Percentiles rank a stretch among this genome's conserved stretches.
These are phyloP conservation scores for Scaptomyza montana DNA, from an alignment of 1,140 invertebrate genomes.

Conservation along the genomic window DNA sequence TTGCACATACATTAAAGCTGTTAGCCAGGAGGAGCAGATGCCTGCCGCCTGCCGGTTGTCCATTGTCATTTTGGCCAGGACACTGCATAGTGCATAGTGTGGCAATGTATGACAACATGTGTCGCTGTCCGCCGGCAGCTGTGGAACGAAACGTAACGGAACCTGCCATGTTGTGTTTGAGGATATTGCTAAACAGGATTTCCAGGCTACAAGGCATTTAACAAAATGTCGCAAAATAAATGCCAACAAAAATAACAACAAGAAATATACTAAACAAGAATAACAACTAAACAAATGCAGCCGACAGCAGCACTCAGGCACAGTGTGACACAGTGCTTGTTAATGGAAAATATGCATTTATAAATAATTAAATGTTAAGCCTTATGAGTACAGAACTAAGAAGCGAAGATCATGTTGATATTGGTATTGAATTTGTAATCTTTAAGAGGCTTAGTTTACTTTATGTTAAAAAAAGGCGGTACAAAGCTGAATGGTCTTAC, in stretches of 20 bases:
- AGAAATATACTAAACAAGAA: neutral
- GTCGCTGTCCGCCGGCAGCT: slow-evolving; percentile 2
- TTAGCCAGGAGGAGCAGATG: neutral
- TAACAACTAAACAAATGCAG: slow-evolving; percentile 50
- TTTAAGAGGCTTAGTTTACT: no score
- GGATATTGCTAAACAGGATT: slow-evolving; percentile 77
- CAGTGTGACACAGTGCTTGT: slow-evolving; percentile 46
- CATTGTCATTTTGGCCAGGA: slow-evolving; percentile 16
- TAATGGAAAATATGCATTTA: neutral
- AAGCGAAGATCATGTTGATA: no score
- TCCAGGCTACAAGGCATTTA: slow-evolving; percentile 71
- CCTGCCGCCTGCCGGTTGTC: neutral
- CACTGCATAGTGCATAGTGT: slow-evolving; percentile 11
- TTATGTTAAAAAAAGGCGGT: no score
- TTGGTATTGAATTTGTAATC: no score
- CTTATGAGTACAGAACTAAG: no score
- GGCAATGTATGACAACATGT: slow-evolving; percentile 15
- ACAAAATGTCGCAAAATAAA: slow-evolving; percentile 63
- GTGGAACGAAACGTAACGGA: slow-evolving; percentile 22
- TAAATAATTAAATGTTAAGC: neutral
- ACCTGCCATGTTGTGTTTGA: slow-evolving; percentile 45
- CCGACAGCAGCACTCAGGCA: slow-evolving; percentile 20
- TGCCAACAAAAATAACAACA: slow-evolving; percentile 23
- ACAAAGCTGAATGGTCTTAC: no score
- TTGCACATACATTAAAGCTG: slow-evolving; percentile 9